Conservation (phyloP, 2,113 vertebrate genomes). For the Hypocryptadius cinnamomeus region DNA sequence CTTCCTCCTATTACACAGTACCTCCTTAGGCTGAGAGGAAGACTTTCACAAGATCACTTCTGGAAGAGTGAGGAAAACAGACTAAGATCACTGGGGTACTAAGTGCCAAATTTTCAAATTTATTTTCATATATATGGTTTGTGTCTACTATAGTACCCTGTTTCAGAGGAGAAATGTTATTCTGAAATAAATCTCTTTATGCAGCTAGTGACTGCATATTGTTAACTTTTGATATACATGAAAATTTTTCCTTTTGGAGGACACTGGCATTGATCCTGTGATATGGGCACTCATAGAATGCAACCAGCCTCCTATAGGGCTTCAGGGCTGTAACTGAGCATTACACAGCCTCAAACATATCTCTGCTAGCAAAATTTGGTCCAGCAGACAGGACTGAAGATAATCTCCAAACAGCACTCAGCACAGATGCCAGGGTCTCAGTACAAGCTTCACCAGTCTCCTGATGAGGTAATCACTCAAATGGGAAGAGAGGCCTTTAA, state of each 20-base stretch:
- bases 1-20: background rate
- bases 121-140: background rate
- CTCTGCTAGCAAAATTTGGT: background rate
- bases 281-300: background rate
- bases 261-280: background rate
- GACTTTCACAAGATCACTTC: background rate
- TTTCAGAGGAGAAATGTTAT: background rate
- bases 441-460: background rate
- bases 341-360: background rate
- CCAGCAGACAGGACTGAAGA: background rate
- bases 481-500: background rate
- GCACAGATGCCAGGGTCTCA: background rate
- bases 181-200: background rate
- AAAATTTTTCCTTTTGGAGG: background rate
- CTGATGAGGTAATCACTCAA: background rate
- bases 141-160: background rate
- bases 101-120: background rate
- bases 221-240: background rate
- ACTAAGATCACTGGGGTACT: background rate
- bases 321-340: background rate
- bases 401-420: background rate
- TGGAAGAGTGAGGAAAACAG: background rate
- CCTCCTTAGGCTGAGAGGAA: background rate
- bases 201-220: background rate
- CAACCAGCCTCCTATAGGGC: accelerated